Evolutionary conservation across 2,797 vertebrate genomes (phyloP), one percentile per base, ranked within the genome.

Genomic region (Sardinella longiceps): DNA sequence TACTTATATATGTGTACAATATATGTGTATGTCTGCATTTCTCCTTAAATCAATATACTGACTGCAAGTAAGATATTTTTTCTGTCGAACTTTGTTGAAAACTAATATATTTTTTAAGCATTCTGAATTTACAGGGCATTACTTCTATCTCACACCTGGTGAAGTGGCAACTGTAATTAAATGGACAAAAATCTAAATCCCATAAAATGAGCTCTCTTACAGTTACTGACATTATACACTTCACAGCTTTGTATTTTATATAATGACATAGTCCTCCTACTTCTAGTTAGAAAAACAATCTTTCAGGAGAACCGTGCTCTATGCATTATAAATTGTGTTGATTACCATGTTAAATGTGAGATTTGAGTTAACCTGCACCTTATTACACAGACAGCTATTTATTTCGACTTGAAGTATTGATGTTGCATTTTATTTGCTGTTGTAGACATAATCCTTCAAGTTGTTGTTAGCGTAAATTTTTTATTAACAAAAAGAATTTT

Each of bases 401-500:
- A 43, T 39, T 43, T 43, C 9, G 6, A 39, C 30, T 33, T 30
- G 10, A 23, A n/a, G 56, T 6, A 60, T 12, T n/a, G 1, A 10
- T 30, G 15, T 70, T 70, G 5, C 11, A 70, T 37, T 33, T 37
- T 37, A 18, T 30, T 37, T 2, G 33, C n/a, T 70, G 63, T 15
- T 0, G 63, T 37, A 14, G 5, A 70, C 11, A 12, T 60, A 66
- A 33, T 33, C 25, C 83, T 63, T 84, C 74, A 84, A 81, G 85
- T 45, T 58, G 50, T 80, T 84, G 60, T 60, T 77, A 9, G 1
- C 48, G 15, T 15, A 12, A 51, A 12, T 14, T 51, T 11, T 51
- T 50, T 43, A 43, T 43, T 43, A 43, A 43, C 43, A 50, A 50
- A 51, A 51, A 51, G 2, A 51, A 51, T 14, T 11, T 11, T 51